phyloP scores from a whole-genome alignment of 2,888 invertebrate species.

The Drosophila borealis region DNA sequence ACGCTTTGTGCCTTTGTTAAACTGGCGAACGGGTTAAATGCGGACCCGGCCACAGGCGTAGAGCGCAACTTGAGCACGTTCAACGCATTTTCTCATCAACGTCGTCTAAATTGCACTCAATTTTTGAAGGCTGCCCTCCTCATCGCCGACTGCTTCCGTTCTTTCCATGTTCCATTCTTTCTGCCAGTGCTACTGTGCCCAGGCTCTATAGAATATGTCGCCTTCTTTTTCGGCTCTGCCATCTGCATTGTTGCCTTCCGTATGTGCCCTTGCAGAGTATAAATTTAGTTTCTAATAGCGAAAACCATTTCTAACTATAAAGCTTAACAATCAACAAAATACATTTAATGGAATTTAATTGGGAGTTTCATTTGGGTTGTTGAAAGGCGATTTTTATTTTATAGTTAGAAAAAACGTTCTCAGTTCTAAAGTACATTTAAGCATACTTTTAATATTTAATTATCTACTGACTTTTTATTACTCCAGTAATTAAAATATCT shows the following conservation, averaged over 20 bases:
- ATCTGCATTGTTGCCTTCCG: constrained; percentile 60
- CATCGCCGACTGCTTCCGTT: constrained; percentile 50
- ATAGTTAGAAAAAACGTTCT: too few relatives aligned
- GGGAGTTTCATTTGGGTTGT: too few relatives aligned
- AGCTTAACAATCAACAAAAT: neutral
- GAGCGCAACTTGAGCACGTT: constrained; percentile 81
- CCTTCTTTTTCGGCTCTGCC: constrained; percentile 45
- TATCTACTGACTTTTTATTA: too few relatives aligned
- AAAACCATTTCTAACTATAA: constrained; percentile 7
- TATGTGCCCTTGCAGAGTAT: constrained; percentile 39
- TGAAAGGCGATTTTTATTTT: too few relatives aligned
- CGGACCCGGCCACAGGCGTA: constrained; percentile 49
- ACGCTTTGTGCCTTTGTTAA: constrained; percentile 59
- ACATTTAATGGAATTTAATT: neutral
- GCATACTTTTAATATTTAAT: too few relatives aligned
- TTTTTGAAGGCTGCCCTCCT: constrained; percentile 76
- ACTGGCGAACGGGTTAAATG: constrained; percentile 72
- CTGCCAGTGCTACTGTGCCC: constrained; percentile 12
- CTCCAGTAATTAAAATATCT: too few relatives aligned
- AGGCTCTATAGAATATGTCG: constrained; percentile 50
- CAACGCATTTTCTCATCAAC: constrained; percentile 80
- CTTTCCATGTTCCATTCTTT: constrained; percentile 38
- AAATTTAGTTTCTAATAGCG: constrained; percentile 12
- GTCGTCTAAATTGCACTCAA: constrained; percentile 80
- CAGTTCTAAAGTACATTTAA: too few relatives aligned